phyloP scores from a whole-genome alignment of 2,888 invertebrate species.

The Aethes cnicana region DNA sequence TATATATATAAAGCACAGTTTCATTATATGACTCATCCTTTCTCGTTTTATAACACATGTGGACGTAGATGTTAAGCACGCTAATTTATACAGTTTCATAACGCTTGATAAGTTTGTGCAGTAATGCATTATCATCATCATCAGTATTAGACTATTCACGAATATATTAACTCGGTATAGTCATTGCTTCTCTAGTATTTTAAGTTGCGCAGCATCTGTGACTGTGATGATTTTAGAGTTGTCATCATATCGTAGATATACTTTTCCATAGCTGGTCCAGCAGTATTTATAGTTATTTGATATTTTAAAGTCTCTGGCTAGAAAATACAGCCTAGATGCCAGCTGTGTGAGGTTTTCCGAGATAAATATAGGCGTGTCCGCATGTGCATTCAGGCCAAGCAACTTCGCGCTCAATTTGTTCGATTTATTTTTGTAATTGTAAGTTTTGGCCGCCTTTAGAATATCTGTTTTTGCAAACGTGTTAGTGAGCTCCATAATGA shows the following conservation, averaged over 20 bases:
- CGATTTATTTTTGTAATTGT: background rate
- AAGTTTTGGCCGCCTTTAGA: background rate
- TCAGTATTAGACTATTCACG: background rate
- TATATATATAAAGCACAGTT: no score
- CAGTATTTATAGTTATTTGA: background rate
- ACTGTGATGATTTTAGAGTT: background rate
- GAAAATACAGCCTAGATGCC: background rate
- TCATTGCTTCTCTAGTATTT: background rate
- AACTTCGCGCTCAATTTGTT: background rate
- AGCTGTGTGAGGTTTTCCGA: background rate
- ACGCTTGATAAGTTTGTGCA: background rate
- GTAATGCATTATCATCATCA: background rate
- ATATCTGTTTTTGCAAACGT: background rate
- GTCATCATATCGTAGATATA: background rate
- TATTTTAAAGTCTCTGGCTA: background rate
- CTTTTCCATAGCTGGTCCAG: slow-evolving; percentile 1
- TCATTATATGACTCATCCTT: no score
- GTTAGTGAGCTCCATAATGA: background rate
- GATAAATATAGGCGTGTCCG: background rate
- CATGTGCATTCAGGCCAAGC: background rate
- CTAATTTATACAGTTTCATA: no score
- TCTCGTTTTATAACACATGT: no score
- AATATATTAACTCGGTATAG: background rate
- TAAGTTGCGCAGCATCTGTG: background rate
- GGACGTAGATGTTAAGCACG: no score